Percentiles rank a stretch among this genome's conserved stretches.
Conservation (phyloP, 2,797 vertebrate genomes). For the Oreortyx pictus region DNA sequence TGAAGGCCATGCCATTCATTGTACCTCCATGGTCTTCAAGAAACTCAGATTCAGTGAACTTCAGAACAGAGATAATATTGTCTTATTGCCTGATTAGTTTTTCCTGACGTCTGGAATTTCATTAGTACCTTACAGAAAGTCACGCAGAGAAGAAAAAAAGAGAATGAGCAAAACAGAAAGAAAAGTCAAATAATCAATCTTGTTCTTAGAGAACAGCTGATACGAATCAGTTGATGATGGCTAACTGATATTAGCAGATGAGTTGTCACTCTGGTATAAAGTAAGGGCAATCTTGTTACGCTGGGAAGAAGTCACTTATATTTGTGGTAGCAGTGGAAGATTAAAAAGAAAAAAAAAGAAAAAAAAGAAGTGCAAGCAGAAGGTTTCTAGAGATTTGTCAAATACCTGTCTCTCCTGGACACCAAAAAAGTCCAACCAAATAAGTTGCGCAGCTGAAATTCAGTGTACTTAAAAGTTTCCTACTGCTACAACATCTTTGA, state of each 20-base stretch:
- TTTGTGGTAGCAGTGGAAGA: neutral
- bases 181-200: fast-evolving
- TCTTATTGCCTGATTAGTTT: neutral
- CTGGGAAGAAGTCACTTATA: neutral
- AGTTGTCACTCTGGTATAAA: neutral
- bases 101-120: neutral
- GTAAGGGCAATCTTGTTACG: neutral
- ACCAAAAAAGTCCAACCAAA: neutral
- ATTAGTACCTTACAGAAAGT: neutral
- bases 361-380: neutral
- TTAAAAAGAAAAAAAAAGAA: fast-evolving
- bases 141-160: neutral
- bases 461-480: neutral
- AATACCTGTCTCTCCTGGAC: neutral
- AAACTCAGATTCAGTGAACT: neutral
- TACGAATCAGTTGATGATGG: neutral
- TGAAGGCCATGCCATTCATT: neutral
- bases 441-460: neutral
- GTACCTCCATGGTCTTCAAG: neutral
- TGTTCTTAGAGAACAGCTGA: neutral
- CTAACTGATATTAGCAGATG: neutral
- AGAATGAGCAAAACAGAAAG: neutral
- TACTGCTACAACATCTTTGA: neutral
- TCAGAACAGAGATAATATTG: neutral
- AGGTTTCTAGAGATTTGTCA: neutral